Evolutionary conservation across 2,888 invertebrate genomes (phyloP), one percentile per base, ranked within the genome.

Genomic region (Apamea epomidion): DNA sequence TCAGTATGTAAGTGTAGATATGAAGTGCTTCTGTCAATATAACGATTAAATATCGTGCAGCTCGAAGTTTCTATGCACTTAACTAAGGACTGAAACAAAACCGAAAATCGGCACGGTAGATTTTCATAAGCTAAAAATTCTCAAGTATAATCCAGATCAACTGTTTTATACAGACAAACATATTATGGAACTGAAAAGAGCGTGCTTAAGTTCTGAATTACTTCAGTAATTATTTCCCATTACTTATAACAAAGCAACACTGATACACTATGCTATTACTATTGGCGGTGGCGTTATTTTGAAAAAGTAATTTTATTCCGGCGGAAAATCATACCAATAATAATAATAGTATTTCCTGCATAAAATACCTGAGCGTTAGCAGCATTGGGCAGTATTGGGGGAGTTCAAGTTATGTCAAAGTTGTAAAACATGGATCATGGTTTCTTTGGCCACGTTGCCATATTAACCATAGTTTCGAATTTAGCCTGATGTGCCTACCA

Each of bases 1-100:
- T 37, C 37, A 18, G 18, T 25, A 67, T 10, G 32, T 67, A 74
- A n/a, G 18, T 37, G 29, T 64, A 54, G 25, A 3, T 54, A 51
- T 25, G 29, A 76, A 64, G 29, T 67, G 45, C n/a, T 58, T 78
- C 18, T 67, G 68, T 60, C 80, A 78, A 78, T 48, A 78, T 12
- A 58, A 37, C n/a, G 29, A 68, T 51, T 29, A 37, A 67, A 37
- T 67, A 68, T 78, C 12, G 67, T 29, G 48, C 48, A 51, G 21
- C 54, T 42, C 37, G 37, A 29, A n/a, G 48, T 68, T 42, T 77
- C 37, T 48, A 25, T 74, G 25, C 62, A 45, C 54, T 7, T 54
- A 54, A 37, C 18, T 42, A 76, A 78, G 18, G 8, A 45, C 42
- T 18, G 5, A 32, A 75, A 54, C 4, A 48, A 45, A 48, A 45